Percentiles rank a stretch among this genome's conserved stretches.
Conservation (phyloP, 64 coral and sea anemone species). For the Cladopsammia gracilis region DNA sequence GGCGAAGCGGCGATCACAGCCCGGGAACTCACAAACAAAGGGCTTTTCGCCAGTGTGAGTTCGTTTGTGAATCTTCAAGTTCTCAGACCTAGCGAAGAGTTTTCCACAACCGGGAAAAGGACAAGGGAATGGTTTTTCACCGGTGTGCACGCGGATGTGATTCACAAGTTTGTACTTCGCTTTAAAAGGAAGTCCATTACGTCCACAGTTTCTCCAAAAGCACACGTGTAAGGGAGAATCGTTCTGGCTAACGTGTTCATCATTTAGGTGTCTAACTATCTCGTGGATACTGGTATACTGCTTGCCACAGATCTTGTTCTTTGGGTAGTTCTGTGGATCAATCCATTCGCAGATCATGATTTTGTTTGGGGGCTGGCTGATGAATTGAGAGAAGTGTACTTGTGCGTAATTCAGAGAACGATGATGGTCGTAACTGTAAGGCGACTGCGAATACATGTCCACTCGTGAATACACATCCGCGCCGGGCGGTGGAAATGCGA, state of each 20-base stretch:
- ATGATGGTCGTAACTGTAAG: conserved; percentile 68
- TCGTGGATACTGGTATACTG: conserved; percentile 92
- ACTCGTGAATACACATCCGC: conserved; percentile 45
- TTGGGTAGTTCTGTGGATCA: conserved; percentile 87
- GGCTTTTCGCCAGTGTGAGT: conserved; percentile 96
- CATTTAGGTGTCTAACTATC: conserved; percentile 91
- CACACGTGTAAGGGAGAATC: conserved; percentile 90
- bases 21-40: conserved; percentile 91
- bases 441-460: conserved; percentile 68
- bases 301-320: conserved; percentile 93
- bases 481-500: conserved; percentile 49
- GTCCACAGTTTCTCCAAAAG: conserved; percentile 86
- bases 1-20: conserved; percentile 94
- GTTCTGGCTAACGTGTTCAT: conserved; percentile 94
- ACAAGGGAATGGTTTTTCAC: conserved; percentile 94
- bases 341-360: conserved; percentile 94
- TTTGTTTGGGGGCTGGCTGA: conserved; percentile 88
- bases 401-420: conserved; percentile 57
- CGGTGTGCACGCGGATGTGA: conserved; percentile 91
- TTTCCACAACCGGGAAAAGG: conserved; percentile 95
- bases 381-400: conserved; percentile 72
- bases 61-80: conserved; percentile 96
- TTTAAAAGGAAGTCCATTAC: conserved; percentile 95
- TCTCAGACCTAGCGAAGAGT: conserved; percentile 96
- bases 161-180: conserved; percentile 99